Evolutionary conservation across 2,888 invertebrate genomes (phyloP), one percentile per base, ranked within the genome.

Genomic region (Conops quadrifasciatus): DNA sequence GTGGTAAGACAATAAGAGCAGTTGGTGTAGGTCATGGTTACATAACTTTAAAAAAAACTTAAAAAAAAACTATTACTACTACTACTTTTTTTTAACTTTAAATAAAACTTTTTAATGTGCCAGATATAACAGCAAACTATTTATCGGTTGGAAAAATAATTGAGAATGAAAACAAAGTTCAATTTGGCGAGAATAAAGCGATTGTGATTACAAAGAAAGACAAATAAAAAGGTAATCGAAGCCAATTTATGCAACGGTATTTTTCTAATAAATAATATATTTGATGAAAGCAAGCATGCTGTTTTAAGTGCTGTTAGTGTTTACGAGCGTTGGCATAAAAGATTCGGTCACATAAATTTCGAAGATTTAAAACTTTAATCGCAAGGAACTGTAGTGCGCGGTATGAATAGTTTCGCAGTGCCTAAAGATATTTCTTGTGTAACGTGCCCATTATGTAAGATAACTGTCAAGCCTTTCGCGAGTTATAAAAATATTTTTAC

Each of bases 201-300:
- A n/a, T n/a, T n/a, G n/a, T n/a, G 2, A 49, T 49, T 53, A 64
- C 63, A 71, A 30, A 45, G n/a, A n/a, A n/a, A n/a, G 16, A 51
- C 15, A 30, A 28, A 19, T 16, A 64, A 49, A 73, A 69, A 63
- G 65, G 62, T 53, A 74, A 71, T 70, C 70, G 66, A 49, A 64
- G 11, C 49, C n/a, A 49, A 49, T 16, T 49, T 49, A 49, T 49
- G 49, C 49, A 7, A 49, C 49, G 49, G 49, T 16, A 49, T 49
- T 49, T 49, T 49, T 49, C 49, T n/a, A 53, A 21, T 53, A 56
- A 21, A 56, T 56, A 56, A 49, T 16, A 49, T 49, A 15, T 49
- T 49, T 4, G 16, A 3, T 49, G 49, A n/a, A n/a, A n/a, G n/a
- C 19, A n/a, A 49, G 16, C n/a, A 19, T 49, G n/a, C 16, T 2